Conservation (phyloP, 2,113 vertebrate species). For the Rhegmatorhina hoffmannsi region DNA sequence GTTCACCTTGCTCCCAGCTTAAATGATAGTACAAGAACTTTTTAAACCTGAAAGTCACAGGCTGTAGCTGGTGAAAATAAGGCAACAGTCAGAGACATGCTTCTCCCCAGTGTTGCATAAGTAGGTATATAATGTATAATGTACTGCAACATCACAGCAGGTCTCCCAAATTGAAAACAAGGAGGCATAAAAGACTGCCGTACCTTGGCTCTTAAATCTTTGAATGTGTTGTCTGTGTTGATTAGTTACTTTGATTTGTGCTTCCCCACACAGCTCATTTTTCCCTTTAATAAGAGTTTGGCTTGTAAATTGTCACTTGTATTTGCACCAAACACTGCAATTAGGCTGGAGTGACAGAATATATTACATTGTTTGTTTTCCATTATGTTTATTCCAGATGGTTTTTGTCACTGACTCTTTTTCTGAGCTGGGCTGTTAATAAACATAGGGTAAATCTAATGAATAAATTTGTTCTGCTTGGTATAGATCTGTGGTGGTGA, state of each 20-base stretch:
- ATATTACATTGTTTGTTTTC: conserved; percentile 66
- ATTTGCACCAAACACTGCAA: conserved; percentile 57
- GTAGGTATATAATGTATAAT: background rate
- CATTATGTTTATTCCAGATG: conserved; percentile 66
- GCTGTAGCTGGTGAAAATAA: background rate
- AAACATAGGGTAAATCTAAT: conserved; percentile 53
- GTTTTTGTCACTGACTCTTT: conserved; percentile 58
- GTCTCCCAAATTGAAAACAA: conserved; percentile 54
- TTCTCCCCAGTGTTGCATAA: background rate
- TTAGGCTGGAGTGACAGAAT: conserved; percentile 46
- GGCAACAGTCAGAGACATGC: background rate
- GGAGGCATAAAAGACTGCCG: conserved; percentile 26
- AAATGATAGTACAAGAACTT: background rate
- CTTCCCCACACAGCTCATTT: conserved; percentile 34
- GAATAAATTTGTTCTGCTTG: conserved; percentile 25
- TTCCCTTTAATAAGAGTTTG: conserved; percentile 46
- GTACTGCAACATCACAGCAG: conserved; percentile 46
- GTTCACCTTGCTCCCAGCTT: background rate
- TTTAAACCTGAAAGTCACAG: background rate
- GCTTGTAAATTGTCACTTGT: conserved; percentile 61
- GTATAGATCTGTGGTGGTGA: background rate
- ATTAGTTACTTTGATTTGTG: conserved; percentile 66
- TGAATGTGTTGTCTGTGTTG: conserved; percentile 42
- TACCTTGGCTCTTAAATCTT: conserved; percentile 56
- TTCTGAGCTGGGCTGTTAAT: conserved; percentile 46